Evolutionary conservation across 92 coral and sea anemone genomes (phyloP).

Genomic region (Nematostella vectensis): DNA sequence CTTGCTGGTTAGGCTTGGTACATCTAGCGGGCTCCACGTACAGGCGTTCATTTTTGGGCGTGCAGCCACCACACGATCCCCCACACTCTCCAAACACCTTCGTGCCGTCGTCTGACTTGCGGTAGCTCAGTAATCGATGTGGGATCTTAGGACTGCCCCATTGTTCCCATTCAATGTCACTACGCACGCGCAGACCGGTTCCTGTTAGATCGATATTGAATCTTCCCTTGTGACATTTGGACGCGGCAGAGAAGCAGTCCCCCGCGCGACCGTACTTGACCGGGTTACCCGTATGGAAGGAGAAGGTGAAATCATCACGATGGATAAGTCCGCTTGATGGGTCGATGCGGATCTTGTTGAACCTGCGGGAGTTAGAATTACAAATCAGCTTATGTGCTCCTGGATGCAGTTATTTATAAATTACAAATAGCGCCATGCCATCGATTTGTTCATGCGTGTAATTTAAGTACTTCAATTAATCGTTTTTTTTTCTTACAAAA

Average conservation of each 20-base stretch:
- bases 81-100: constrained; percentile 89
- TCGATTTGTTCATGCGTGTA: too few relatives aligned
- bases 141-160: constrained; percentile 94
- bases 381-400: neutral
- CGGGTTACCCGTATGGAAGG: constrained; percentile 81
- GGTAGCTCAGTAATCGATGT: constrained; percentile 63
- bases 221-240: constrained; percentile 74
- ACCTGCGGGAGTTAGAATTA: constrained; percentile 39
- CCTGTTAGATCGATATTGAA: constrained; percentile 88
- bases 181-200: constrained; percentile 81
- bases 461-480: too few relatives aligned
- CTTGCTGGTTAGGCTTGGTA: too few relatives aligned
- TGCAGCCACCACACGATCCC: constrained; percentile 98
- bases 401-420: neutral
- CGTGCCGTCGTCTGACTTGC: constrained; percentile 62
- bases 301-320: constrained; percentile 81
- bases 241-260: constrained; percentile 93
- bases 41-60: constrained; percentile 61
- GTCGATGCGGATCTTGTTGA: constrained; percentile 81
- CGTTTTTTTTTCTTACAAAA: too few relatives aligned
- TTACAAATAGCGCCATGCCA: too few relatives aligned
- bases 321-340: constrained; percentile 72
- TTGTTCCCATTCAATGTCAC: constrained; percentile 78
- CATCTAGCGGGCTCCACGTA: constrained; percentile 71
- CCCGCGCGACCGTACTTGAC: constrained; percentile 94